Conservation (phyloP, 1,140 invertebrate genomes). For the Melipona quadrifasciata region DNA sequence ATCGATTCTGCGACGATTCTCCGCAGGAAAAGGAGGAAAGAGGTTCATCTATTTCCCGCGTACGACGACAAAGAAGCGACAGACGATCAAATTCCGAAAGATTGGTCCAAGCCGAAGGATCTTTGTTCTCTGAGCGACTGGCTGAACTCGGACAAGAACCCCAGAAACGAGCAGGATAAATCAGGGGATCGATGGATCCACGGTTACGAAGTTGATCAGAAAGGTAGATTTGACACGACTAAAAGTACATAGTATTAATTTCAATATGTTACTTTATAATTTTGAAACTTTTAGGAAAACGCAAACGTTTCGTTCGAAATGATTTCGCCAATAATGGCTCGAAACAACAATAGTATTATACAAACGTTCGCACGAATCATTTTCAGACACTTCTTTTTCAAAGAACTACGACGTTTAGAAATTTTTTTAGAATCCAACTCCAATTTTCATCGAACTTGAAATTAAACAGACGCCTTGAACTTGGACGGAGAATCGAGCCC, state of each 20-base stretch:
- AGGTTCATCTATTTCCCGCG: background rate
- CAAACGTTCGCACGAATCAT: too few species aligned
- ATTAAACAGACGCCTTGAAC: background rate
- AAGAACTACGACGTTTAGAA: background rate
- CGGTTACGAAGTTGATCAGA: background rate
- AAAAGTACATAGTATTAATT: background rate
- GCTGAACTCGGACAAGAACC: conserved; percentile 47
- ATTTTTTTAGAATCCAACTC: background rate
- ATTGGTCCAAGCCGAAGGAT: conserved; percentile 48
- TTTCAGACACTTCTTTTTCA: too few species aligned
- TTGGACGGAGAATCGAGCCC: background rate
- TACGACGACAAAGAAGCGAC: conserved; percentile 27
- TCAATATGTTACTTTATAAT: too few species aligned
- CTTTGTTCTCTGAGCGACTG: conserved; percentile 42
- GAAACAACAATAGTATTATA: too few species aligned
- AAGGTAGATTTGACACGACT: background rate
- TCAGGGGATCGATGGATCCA: conserved; percentile 28
- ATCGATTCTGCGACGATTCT: background rate
- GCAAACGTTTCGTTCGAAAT: too few species aligned
- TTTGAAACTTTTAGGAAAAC: too few species aligned
- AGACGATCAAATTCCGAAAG: conserved; percentile 35
- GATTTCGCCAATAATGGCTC: too few species aligned
- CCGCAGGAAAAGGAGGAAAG: background rate
- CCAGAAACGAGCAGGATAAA: conserved; percentile 2
- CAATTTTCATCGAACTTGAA: too few species aligned